phyloP scores from a whole-genome alignment of 1,140 invertebrate genomes.

The Meloidogyne exigua region DNA sequence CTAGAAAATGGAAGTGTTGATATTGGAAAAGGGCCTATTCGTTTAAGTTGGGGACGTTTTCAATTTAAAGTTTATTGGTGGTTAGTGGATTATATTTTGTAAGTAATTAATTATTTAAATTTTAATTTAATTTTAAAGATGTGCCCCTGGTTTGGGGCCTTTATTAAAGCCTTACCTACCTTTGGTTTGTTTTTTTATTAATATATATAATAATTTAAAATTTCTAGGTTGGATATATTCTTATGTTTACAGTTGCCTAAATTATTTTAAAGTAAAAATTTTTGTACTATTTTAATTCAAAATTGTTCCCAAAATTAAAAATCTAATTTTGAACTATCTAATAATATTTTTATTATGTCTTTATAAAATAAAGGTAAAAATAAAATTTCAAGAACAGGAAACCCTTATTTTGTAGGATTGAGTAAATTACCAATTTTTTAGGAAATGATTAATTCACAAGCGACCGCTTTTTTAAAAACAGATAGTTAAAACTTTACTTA shows the following conservation, averaged over 20 bases:
- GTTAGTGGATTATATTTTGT: slow-evolving; percentile 48
- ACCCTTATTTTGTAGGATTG: too few relatives aligned
- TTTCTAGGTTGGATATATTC: slow-evolving; percentile 52
- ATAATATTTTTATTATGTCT: too few relatives aligned
- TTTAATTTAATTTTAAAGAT: slow-evolving; percentile 30
- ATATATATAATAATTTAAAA: background rate
- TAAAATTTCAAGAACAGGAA: too few relatives aligned
- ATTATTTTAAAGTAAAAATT: too few relatives aligned
- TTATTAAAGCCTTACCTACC: slow-evolving; percentile 58
- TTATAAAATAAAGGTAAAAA: too few relatives aligned
- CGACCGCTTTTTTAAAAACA: background rate
- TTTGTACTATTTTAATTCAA: too few relatives aligned
- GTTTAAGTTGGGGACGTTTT: slow-evolving; percentile 58
- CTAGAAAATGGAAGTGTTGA: slow-evolving; percentile 49
- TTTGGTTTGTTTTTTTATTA: slow-evolving; percentile 28
- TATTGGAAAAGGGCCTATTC: slow-evolving; percentile 13
- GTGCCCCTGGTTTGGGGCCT: slow-evolving; percentile 52
- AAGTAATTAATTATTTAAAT: background rate
- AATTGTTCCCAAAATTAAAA: too few relatives aligned
- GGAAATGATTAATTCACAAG: too few relatives aligned
- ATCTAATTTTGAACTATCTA: too few relatives aligned
- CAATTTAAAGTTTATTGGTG: slow-evolving; percentile 62
- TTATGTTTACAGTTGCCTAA: slow-evolving; percentile 56
- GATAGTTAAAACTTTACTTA: background rate
- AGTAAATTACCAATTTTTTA: too few relatives aligned